Percentiles rank a stretch among this genome's conserved stretches.
phyloP scores from a whole-genome alignment of 2,888 invertebrate species.

The Lordiphosa andalusiaca region DNA sequence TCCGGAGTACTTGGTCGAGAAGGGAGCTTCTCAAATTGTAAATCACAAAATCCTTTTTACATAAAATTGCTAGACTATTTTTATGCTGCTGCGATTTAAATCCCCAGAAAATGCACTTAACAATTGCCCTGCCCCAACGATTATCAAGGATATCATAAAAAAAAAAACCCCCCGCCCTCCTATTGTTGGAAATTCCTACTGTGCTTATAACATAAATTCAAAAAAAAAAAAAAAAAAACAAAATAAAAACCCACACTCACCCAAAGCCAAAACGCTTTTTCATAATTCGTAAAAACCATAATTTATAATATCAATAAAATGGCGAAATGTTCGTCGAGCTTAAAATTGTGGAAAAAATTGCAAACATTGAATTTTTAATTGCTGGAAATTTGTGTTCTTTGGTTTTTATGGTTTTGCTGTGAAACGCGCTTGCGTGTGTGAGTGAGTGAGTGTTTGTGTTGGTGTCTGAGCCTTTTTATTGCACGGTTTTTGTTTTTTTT shows the following conservation, averaged over 20 bases:
- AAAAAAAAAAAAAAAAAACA: background rate
- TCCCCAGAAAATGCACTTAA: too few relatives aligned
- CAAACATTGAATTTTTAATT: slow-evolving; percentile 70
- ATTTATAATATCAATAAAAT: slow-evolving; percentile 68
- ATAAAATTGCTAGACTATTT: background rate
- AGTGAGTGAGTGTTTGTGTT: slow-evolving; percentile 41
- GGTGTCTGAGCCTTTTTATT: slow-evolving; percentile 44
- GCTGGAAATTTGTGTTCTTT: slow-evolving; percentile 60
- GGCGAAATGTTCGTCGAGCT: slow-evolving; percentile 12
- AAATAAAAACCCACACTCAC: too few relatives aligned
- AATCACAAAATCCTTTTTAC: slow-evolving; percentile 1
- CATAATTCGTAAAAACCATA: slow-evolving; percentile 52
- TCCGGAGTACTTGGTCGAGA: slow-evolving; percentile 1
- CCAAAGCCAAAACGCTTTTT: slow-evolving; percentile 17
- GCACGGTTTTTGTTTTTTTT: slow-evolving; percentile 10
- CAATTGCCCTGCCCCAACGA: too few relatives aligned
- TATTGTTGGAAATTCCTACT: slow-evolving; percentile 8
- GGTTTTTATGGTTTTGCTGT: slow-evolving; percentile 43
- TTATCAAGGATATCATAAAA: too few relatives aligned
- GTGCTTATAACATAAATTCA: slow-evolving; percentile 8
- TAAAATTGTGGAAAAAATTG: slow-evolving; percentile 23
- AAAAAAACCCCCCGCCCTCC: too few relatives aligned
- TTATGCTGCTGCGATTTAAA: too few relatives aligned
- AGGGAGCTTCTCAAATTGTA: slow-evolving; percentile 1
- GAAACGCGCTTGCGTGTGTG: slow-evolving; percentile 26